A percentile compares a stretch with the other conserved stretches of the same genome.
Conservation (phyloP, 2,113 vertebrate species). For the Grallaria varia region DNA sequence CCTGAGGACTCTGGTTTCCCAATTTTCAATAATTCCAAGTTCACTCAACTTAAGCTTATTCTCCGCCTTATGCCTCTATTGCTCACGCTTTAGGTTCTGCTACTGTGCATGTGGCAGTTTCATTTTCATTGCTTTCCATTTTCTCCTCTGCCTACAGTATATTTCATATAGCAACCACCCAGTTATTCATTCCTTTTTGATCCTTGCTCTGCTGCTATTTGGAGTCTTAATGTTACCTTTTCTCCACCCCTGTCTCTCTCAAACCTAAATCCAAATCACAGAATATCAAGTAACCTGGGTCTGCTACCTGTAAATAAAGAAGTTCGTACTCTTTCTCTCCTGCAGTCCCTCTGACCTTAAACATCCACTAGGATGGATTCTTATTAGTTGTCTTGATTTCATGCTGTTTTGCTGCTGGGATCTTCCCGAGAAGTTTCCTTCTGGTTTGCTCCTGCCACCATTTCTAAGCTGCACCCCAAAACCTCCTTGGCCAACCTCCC, state of each 20-base stretch:
- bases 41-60: neutral
- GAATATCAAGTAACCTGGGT: neutral
- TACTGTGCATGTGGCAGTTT: neutral
- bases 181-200: neutral
- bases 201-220: neutral
- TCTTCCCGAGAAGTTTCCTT: neutral
- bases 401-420: neutral
- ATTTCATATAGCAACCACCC: neutral
- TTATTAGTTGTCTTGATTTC: neutral
- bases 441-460: neutral
- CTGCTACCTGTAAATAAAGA: neutral
- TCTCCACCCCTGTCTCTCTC: neutral
- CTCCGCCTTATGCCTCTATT: neutral
- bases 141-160: neutral
- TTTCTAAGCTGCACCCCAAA: neutral
- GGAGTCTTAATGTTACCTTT: neutral
- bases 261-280: neutral
- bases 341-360: neutral
- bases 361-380: neutral
- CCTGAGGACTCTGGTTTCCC: neutral
- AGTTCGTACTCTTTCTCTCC: neutral
- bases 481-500: neutral
- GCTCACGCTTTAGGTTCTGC: neutral
- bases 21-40: neutral
- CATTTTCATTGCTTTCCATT: neutral